A percentile compares a stretch with the other conserved stretches of the same genome.
Conservation (phyloP, 2,888 invertebrate genomes). For the Epistrophe eligans region DNA sequence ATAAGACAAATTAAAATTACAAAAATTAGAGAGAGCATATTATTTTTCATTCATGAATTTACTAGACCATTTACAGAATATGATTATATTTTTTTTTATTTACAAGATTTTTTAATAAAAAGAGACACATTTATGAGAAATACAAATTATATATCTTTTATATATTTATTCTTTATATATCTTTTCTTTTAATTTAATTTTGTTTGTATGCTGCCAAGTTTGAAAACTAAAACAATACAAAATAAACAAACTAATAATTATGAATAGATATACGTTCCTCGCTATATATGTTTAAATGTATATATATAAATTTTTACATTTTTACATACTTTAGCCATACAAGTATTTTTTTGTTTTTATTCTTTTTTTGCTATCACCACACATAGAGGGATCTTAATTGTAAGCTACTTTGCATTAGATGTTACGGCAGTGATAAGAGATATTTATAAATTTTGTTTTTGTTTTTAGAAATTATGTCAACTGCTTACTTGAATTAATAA, state of each 20-base stretch:
- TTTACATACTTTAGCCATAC: constrained; percentile 4
- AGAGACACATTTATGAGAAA: constrained; percentile 5
- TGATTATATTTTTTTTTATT: constrained; percentile 2
- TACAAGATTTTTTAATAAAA: constrained; percentile 39
- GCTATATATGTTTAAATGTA: background rate
- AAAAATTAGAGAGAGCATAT: constrained; percentile 14
- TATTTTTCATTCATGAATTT: constrained; percentile 19
- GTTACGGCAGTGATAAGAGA: constrained; percentile 56
- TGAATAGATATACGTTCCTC: constrained; percentile 9
- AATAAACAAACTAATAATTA: background rate
- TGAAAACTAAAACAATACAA: background rate
- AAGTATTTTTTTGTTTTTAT: background rate
- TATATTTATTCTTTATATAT: background rate
- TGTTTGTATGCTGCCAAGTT: constrained; percentile 4
- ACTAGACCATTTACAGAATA: background rate
- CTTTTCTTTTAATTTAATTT: background rate
- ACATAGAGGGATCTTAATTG: background rate
- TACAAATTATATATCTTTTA: background rate
- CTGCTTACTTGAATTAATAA: background rate
- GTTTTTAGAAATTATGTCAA: constrained; percentile 1
- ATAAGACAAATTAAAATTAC: background rate
- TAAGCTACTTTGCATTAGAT: constrained; percentile 35
- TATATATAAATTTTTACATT: constrained; percentile 13
- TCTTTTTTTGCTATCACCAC: constrained; percentile 10
- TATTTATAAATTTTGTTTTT: constrained; percentile 11